phyloP scores from a whole-genome alignment of 2,797 vertebrate species.

The Morus bassanus region DNA sequence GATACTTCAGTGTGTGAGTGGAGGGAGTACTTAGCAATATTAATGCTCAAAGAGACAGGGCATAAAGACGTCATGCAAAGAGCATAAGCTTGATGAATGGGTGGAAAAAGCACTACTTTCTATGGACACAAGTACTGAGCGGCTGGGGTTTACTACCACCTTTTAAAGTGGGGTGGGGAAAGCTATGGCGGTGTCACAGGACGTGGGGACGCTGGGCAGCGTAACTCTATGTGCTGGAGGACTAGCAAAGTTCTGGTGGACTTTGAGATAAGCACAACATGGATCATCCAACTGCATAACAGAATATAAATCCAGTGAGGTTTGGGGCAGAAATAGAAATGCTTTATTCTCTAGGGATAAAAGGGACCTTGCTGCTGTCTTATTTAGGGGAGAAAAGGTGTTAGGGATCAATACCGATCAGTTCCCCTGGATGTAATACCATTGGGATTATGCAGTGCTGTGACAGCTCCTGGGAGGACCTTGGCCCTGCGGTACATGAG shows the following conservation, averaged over 20 bases:
- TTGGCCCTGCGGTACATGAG: not conserved
- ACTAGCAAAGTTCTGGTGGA: not conserved
- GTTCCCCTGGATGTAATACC: not conserved
- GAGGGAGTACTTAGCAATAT: not conserved
- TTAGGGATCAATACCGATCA: not conserved
- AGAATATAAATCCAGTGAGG: not conserved
- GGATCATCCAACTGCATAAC: not conserved
- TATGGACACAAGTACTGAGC: not conserved
- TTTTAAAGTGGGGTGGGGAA: not conserved
- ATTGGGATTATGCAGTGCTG: not conserved
- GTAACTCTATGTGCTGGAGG: not conserved
- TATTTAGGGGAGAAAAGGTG: not conserved
- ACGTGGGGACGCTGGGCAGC: not conserved
- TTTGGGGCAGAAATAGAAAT: not conserved
- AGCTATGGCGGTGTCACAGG: not conserved
- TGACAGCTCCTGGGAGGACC: not conserved
- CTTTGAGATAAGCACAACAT: not conserved
- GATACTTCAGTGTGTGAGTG: not conserved
- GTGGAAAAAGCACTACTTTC: not conserved
- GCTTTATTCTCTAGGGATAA: not conserved
- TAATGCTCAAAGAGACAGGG: not conserved
- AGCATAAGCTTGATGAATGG: not conserved
- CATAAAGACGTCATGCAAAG: not conserved
- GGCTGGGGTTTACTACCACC: not conserved
- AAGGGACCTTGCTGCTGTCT: not conserved